Evolutionary conservation across 2,888 invertebrate genomes (phyloP).

Genomic region (Margaritifera margaritifera): DNA sequence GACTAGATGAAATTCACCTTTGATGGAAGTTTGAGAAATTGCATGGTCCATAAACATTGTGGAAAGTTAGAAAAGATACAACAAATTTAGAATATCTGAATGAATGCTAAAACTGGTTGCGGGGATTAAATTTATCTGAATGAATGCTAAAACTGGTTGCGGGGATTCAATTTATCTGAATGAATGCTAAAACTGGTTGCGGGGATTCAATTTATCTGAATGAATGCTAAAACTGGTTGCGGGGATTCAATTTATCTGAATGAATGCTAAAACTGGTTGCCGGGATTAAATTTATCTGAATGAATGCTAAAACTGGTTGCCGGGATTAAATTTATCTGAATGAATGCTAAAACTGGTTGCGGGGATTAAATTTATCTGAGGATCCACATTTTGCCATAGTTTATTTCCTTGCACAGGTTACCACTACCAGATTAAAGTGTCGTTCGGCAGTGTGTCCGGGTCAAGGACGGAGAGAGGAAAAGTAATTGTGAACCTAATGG

Average conservation of each 20-base stretch:
- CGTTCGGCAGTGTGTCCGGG: conserved; percentile 73
- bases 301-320: too few relatives aligned
- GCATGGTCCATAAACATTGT: neutral
- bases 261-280: too few relatives aligned
- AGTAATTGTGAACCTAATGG: conserved; percentile 43
- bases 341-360: too few relatives aligned
- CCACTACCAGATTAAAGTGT: conserved; percentile 85
- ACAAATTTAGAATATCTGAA: too few relatives aligned
- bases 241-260: conserved; percentile 5
- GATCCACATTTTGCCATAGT: too few relatives aligned
- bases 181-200: too few relatives aligned
- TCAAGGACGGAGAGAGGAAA: conserved; percentile 43
- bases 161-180: conserved; percentile 5
- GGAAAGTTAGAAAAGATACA: too few relatives aligned
- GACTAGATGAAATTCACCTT: too few relatives aligned
- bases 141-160: too few relatives aligned
- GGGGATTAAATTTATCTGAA: conserved; percentile 5
- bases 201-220: conserved; percentile 5
- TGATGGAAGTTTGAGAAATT: too few relatives aligned
- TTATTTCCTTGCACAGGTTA: conserved; percentile 77
- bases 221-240: too few relatives aligned
- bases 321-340: conserved; percentile 5
- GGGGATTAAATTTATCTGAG: conserved; percentile 5
- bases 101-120: too few relatives aligned
- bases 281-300: conserved; percentile 5